Base-by-base conservation (phyloP, 2,888 invertebrate genomes). In the Zelleria hepariella region DNA sequence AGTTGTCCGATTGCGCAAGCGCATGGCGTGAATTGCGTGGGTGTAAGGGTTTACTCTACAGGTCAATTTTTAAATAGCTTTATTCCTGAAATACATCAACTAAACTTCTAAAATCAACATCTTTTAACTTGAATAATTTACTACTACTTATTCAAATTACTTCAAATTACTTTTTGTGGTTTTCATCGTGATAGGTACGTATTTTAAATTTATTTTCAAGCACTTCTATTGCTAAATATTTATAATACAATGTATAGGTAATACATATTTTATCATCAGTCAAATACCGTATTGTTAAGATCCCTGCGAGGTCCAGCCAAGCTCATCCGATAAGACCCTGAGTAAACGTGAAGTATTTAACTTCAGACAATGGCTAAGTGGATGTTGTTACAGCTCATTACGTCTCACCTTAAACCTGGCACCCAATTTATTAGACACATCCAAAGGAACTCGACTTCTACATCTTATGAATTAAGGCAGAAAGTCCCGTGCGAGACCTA, bases 1-100 rank as follows among this genome's bases (percentile, higher is more conserved):
- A 86, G 81, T 70, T 78, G 82, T 82, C 77, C 67, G 77, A 73
- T 85, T 84, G 79, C 77, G 82, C 80, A 85, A 83, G 66, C 47
- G 59, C 27, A 52, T 67, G 67, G 70, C 80, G 78, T 76, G 81
- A 80, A 78, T 70, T 69, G 77, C 72, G 82, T 80, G 75, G 82
- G 82, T 66, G 75, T 68, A 65, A 60, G 32, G 15, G 15, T 42
- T 42, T 15, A 15, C 15, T 42, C 32, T 15, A n/a, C n/a, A n/a
- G n/a, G n/a, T n/a, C n/a, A n/a, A n/a, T n/a, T n/a, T n/a, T n/a
- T n/a, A n/a, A n/a, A n/a, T n/a, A n/a, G n/a, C n/a, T n/a, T n/a
- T n/a, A n/a, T n/a, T n/a, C n/a, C n/a, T n/a, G n/a, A n/a, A n/a
- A n/a, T n/a, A n/a, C n/a, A n/a, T n/a, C n/a, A n/a, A n/a, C n/a